Evolutionary conservation across 2,113 vertebrate species (phyloP).

Genomic region (Vombatus ursinus): DNA sequence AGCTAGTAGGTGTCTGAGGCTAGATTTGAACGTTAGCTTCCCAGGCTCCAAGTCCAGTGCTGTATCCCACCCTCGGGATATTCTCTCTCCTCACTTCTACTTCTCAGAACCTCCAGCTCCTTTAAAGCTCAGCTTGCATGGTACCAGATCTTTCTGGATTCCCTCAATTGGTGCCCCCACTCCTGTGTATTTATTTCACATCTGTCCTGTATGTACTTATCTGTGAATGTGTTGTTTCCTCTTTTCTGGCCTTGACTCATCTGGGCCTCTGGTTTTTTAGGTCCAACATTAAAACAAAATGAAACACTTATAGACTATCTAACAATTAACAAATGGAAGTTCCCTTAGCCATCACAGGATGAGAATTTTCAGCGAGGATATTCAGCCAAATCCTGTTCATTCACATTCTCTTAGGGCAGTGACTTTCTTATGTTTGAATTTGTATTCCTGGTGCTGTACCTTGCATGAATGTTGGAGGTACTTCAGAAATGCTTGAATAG

Average conservation of each 20-base stretch:
- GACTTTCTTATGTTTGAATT: background rate
- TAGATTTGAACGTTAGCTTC: background rate
- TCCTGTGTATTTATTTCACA: background rate
- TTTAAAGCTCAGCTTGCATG: background rate
- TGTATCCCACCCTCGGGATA: background rate
- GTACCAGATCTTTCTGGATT: background rate
- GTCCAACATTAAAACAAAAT: background rate
- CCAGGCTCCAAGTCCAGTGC: background rate
- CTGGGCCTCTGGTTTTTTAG: background rate
- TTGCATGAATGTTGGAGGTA: background rate
- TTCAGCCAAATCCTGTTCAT: background rate
- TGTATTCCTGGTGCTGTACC: background rate
- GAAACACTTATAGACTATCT: background rate
- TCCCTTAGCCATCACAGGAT: background rate
- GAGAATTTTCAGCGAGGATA: background rate
- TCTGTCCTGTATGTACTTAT: background rate
- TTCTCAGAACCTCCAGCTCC: background rate
- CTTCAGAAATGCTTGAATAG: background rate
- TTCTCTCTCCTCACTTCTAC: background rate
- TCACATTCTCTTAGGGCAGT: background rate
- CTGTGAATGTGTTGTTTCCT: background rate
- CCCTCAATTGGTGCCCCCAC: background rate
- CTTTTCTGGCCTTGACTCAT: background rate
- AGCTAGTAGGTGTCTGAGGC: background rate
- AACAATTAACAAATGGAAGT: background rate